These are phyloP conservation scores for Trematocara stigmaticum DNA, from an alignment of 2,113 vertebrate genomes.

Conservation along the genomic window DNA sequence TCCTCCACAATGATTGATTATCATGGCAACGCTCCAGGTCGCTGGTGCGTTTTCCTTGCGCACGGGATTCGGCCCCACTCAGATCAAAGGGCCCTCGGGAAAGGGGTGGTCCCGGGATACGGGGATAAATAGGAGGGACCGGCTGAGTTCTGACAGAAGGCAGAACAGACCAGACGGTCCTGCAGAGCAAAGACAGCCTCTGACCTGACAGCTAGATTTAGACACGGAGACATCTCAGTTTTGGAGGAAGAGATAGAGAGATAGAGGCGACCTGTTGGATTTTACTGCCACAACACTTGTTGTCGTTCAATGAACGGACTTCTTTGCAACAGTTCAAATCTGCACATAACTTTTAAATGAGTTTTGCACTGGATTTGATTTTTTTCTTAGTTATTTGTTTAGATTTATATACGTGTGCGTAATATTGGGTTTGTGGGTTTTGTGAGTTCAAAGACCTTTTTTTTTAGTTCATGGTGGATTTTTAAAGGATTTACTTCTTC, in stretches of 20 bases:
- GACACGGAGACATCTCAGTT: conserved; percentile 39
- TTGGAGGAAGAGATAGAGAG: conserved; percentile 1
- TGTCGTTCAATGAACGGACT: conserved; percentile 7
- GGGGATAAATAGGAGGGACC: conserved; percentile 63
- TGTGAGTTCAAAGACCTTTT: conserved; percentile 5
- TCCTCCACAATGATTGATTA: conserved; percentile 71
- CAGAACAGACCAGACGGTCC: conserved; percentile 42
- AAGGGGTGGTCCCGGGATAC: conserved; percentile 67
- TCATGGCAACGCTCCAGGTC: conserved; percentile 64
- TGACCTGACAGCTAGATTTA: conserved; percentile 6
- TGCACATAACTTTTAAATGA: conserved; percentile 42
- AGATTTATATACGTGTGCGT: conserved; percentile 25
- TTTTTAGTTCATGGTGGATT: conserved; percentile 26
- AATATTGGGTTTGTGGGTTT: conserved; percentile 11
- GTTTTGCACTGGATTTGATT: conserved; percentile 68
- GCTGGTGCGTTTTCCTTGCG: conserved; percentile 69
- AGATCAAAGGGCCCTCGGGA: conserved; percentile 69
- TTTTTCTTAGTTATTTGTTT: neutral
- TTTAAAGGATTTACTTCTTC: conserved; percentile 41
- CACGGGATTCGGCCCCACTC: conserved; percentile 65
- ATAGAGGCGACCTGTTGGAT: conserved; percentile 42
- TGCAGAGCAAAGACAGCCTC: conserved; percentile 28
- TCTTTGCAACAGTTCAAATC: conserved; percentile 26
- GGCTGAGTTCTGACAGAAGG: conserved; percentile 47
- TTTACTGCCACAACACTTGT: conserved; percentile 37